phyloP scores from a whole-genome alignment of 1,140 invertebrate species.

The Campoletis sonorensis region DNA sequence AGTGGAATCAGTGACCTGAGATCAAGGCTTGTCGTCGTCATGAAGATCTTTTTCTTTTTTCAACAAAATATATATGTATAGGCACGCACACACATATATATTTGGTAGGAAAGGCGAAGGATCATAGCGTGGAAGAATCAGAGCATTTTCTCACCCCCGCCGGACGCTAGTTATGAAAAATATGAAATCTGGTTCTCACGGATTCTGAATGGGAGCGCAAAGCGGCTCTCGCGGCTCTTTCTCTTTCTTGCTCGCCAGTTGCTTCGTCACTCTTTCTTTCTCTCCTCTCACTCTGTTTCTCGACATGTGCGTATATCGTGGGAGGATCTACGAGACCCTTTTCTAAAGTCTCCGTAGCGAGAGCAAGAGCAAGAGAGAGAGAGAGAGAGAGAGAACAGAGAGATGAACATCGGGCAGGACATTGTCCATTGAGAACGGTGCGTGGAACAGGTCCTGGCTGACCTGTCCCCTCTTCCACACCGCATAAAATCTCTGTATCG shows the following conservation, averaged over 20 bases:
- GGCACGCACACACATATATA: conserved; percentile 34
- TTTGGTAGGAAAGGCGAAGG: neutral
- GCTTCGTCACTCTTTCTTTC: conserved; percentile 14
- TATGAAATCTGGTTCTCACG: conserved; percentile 78
- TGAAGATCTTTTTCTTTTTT: neutral
- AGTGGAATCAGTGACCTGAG: conserved; percentile 68
- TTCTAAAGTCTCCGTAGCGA: conserved; percentile 31
- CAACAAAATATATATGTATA: neutral
- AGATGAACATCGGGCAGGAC: conserved; percentile 67
- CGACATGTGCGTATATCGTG: conserved; percentile 75
- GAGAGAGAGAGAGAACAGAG: conserved; percentile 11
- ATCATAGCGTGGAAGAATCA: conserved; percentile 25
- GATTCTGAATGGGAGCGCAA: conserved; percentile 69
- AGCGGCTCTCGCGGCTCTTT: neutral
- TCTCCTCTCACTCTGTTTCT: conserved; percentile 46
- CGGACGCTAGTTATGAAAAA: conserved; percentile 74
- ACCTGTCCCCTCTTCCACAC: conserved; percentile 66
- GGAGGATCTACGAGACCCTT: conserved; percentile 72
- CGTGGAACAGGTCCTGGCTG: conserved; percentile 72
- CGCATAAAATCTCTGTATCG: conserved; percentile 19
- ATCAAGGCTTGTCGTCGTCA: neutral
- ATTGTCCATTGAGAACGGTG: conserved; percentile 73
- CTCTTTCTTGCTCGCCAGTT: conserved; percentile 51
- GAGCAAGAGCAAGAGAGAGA: neutral
- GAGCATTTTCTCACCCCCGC: conserved; percentile 51